Percentiles rank a stretch among this genome's conserved stretches.
phyloP scores from a whole-genome alignment of 2,797 vertebrate species.

The Todus mexicanus region DNA sequence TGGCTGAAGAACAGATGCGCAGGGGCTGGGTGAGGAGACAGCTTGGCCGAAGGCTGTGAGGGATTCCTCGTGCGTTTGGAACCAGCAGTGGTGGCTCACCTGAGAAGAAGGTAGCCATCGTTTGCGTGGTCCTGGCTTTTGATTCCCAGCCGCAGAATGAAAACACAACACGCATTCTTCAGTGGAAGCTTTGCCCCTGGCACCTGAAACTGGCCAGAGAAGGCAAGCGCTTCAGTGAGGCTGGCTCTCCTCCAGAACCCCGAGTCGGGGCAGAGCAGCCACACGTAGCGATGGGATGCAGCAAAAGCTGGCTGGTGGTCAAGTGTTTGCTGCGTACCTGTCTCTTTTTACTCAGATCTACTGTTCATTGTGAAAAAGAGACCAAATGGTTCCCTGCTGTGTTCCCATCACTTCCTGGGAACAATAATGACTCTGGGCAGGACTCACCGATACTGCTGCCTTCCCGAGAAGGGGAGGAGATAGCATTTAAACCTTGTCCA shows the following conservation, averaged over 20 bases:
- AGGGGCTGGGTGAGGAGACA: neutral
- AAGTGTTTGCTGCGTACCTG: constrained; percentile 9
- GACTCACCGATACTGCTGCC: neutral
- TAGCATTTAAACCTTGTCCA: neutral
- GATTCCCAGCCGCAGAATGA: neutral
- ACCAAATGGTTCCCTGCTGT: neutral
- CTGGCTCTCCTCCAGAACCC: neutral
- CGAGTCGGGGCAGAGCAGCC: neutral
- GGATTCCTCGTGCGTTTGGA: neutral
- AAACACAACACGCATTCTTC: neutral
- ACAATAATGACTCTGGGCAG: neutral
- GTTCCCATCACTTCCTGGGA: neutral
- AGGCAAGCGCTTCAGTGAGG: neutral
- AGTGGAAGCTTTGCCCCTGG: neutral
- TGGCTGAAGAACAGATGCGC: neutral
- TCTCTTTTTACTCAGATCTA: neutral
- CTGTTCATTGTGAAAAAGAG: neutral
- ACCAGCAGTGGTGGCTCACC: neutral
- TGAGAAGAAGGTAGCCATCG: fast-evolving
- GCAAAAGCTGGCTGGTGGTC: neutral
- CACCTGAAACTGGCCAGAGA: neutral
- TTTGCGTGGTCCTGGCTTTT: neutral
- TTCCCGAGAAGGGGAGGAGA: neutral
- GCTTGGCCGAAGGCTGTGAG: neutral
- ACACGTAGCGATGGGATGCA: neutral